phyloP scores from a whole-genome alignment of 2,888 invertebrate genomes.

The Andrena dorsata region DNA sequence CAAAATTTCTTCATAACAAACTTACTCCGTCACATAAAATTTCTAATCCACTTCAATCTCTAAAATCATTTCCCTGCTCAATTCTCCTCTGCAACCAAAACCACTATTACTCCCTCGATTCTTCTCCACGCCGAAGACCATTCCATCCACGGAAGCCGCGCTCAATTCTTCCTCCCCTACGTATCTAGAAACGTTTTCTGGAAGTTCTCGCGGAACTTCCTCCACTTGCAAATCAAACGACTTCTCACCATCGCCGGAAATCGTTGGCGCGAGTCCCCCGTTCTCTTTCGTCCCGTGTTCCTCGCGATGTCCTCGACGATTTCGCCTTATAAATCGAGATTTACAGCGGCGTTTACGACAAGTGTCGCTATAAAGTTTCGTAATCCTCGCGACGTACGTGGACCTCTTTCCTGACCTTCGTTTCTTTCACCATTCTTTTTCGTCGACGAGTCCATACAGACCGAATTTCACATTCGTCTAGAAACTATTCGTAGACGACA shows the following conservation, averaged over 20 bases:
- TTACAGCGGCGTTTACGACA: slow-evolving; percentile 64
- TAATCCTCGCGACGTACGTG: slow-evolving; percentile 29
- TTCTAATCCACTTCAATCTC: no score
- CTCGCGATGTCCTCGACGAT: slow-evolving; percentile 54
- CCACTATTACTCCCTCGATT: no score
- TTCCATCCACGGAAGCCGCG: no score
- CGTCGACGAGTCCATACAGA: background rate
- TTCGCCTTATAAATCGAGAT: slow-evolving; percentile 54
- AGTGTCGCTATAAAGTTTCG: slow-evolving; percentile 52
- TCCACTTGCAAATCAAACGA: background rate
- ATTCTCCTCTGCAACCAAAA: no score
- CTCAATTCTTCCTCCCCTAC: background rate
- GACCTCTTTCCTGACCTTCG: background rate
- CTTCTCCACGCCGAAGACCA: no score
- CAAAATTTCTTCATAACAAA: no score
- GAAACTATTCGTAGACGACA: background rate
- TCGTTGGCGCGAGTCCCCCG: background rate
- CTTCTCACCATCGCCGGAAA: background rate
- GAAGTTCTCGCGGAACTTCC: background rate
- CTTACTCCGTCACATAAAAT: no score
- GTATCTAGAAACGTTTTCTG: background rate
- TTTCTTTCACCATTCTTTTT: background rate
- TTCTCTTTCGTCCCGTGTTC: slow-evolving; percentile 41
- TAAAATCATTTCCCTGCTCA: no score
- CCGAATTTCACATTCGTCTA: background rate